These are phyloP conservation scores for Eristalis pertinax DNA, from an alignment of 2,888 invertebrate genomes.

Conservation along the genomic window DNA sequence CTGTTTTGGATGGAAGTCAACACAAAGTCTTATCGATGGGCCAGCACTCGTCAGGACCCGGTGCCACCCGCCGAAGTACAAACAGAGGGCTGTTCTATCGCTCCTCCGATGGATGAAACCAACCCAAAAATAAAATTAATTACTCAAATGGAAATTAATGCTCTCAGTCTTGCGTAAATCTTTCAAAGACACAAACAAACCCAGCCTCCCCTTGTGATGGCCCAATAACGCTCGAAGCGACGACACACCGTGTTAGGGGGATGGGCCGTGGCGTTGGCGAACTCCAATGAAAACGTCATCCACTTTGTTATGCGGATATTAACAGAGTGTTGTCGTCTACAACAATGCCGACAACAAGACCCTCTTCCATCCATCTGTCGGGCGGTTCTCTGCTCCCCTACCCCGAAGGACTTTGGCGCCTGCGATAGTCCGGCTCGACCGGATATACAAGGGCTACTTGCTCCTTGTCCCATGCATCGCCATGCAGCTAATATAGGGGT, in stretches of 20 bases:
- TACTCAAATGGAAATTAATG: constrained; percentile 71
- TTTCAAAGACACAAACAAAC: constrained; percentile 44
- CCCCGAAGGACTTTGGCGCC: constrained; percentile 13
- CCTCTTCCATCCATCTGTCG: constrained; percentile 11
- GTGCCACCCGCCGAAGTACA: neutral
- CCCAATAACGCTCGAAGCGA: neutral
- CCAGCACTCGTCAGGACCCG: neutral
- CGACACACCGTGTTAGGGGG: neutral
- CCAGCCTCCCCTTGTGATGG: neutral
- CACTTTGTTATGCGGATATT: constrained; percentile 43
- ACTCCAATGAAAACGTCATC: constrained; percentile 29
- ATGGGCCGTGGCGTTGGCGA: neutral
- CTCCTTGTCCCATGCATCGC: neutral
- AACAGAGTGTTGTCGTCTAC: constrained; percentile 44
- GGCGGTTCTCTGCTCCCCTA: constrained; percentile 7
- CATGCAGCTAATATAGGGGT: neutral
- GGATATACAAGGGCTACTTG: neutral
- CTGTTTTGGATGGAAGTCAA: constrained; percentile 55
- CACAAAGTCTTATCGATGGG: constrained; percentile 43
- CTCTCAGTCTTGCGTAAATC: constrained; percentile 60
- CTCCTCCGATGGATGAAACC: neutral
- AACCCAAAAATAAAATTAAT: constrained; percentile 66
- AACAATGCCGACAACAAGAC: constrained; percentile 29
- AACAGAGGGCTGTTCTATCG: neutral
- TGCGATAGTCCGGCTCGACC: neutral